Evolutionary conservation across 2,113 vertebrate genomes (phyloP).

Genomic region (Pseudolaguvia tuberculata): DNA sequence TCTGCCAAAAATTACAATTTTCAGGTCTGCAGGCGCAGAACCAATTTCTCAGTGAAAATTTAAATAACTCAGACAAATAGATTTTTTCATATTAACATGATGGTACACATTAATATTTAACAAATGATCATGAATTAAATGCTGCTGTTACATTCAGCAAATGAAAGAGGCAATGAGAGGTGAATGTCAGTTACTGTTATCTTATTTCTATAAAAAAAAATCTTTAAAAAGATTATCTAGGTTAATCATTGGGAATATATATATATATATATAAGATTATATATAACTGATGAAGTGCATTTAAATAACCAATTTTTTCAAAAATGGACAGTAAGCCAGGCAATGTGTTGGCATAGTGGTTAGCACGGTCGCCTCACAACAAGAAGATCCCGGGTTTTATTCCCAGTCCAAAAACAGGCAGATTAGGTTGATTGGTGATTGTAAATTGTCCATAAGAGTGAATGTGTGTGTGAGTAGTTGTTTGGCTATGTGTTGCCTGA

Average conservation of each 20-base stretch:
- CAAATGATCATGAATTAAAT: conserved; percentile 64
- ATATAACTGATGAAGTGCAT: no score
- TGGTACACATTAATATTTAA: conserved; percentile 51
- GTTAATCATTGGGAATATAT: not conserved
- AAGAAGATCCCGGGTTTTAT: no score
- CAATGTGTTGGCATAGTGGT: no score
- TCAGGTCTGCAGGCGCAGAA: conserved; percentile 55
- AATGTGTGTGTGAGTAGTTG: no score
- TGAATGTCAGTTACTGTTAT: not conserved
- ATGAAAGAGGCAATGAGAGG: not conserved
- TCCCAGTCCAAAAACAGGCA: no score
- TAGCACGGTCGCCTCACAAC: no score
- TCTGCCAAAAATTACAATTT: conserved; percentile 56
- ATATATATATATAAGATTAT: no score
- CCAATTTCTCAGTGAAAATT: conserved; percentile 60
- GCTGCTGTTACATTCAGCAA: conserved; percentile 14
- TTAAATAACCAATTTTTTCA: no score
- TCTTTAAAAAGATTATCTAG: not conserved
- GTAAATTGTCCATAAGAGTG: no score
- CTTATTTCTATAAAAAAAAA: not conserved
- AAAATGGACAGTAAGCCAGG: no score
- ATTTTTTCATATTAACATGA: conserved; percentile 55
- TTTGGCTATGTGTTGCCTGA: no score
- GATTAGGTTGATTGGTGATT: no score
- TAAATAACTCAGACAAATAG: conserved; percentile 63